These are phyloP conservation scores for Alloscopus bannaensis DNA, from an alignment of 2,888 invertebrate genomes.

Conservation along the genomic window DNA sequence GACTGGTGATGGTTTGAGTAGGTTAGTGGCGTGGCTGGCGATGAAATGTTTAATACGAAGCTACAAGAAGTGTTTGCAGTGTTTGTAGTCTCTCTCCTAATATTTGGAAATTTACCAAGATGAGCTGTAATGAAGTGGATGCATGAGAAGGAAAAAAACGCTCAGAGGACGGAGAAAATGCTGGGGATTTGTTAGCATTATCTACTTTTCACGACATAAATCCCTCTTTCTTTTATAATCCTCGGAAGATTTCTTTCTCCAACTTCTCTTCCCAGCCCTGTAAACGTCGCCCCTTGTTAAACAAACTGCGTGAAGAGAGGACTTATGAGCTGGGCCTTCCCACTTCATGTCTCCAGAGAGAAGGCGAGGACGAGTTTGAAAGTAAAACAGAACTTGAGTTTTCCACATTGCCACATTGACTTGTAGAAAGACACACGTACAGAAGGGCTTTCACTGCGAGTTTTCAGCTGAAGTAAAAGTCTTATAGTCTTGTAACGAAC, in stretches of 20 bases:
- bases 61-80: constrained; percentile 3
- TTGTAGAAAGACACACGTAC: too few relatives aligned
- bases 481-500: too few relatives aligned
- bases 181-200: constrained; percentile 53
- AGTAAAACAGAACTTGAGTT: too few relatives aligned
- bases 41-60: too few relatives aligned
- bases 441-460: too few relatives aligned
- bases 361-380: neutral
- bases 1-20: too few relatives aligned
- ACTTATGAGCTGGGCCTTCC: constrained; percentile 50
- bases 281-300: constrained; percentile 48
- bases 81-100: constrained; percentile 19
- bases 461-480: too few relatives aligned
- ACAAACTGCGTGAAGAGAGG: constrained; percentile 14
- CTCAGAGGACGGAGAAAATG: constrained; percentile 17
- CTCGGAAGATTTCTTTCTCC: constrained; percentile 27
- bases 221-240: constrained; percentile 56
- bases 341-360: constrained; percentile 44
- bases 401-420: too few relatives aligned
- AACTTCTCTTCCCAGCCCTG: constrained; percentile 16
- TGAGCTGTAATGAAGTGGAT: constrained; percentile 44
- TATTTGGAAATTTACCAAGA: constrained; percentile 59
- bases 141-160: constrained; percentile 37
- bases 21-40: too few relatives aligned
- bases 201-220: constrained; percentile 62